Evolutionary conservation across 2,113 vertebrate genomes (phyloP).

Genomic region (Mustelus asterias): DNA sequence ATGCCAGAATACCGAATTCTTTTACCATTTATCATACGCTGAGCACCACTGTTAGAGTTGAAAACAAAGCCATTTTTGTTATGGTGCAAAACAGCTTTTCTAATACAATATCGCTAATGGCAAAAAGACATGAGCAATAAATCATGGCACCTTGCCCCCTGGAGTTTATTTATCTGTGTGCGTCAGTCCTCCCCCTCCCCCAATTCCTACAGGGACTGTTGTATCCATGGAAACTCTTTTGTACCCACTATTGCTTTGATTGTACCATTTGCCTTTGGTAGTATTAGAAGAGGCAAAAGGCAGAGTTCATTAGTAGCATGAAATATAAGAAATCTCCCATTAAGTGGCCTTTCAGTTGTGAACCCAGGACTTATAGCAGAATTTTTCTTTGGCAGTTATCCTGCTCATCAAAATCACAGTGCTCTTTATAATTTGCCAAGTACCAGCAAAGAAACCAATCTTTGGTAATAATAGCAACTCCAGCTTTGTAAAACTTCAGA

Average conservation of each 20-base stretch:
- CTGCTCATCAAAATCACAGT: background rate
- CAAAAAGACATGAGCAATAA: background rate
- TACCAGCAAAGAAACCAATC: background rate
- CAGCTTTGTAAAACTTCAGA: background rate
- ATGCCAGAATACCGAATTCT: background rate
- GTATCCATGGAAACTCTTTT: conserved; percentile 33
- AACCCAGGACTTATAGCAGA: background rate
- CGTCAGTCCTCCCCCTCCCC: background rate
- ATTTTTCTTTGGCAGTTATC: background rate
- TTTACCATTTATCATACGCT: background rate
- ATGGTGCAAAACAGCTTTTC: background rate
- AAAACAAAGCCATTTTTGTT: conserved; percentile 33
- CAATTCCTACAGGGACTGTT: background rate
- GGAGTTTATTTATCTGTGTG: conserved; percentile 27
- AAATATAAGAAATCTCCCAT: background rate
- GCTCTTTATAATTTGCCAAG: background rate
- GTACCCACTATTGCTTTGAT: background rate
- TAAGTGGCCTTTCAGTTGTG: background rate
- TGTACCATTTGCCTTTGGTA: conserved; percentile 35
- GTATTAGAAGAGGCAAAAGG: conserved; percentile 26
- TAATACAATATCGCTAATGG: conserved; percentile 27
- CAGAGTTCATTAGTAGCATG: background rate
- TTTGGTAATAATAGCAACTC: background rate
- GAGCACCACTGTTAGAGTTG: background rate
- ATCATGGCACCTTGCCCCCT: conserved; percentile 30